These are phyloP conservation scores for Cantharis rufa DNA, from an alignment of 2,888 invertebrate genomes.

Conservation along the genomic window DNA sequence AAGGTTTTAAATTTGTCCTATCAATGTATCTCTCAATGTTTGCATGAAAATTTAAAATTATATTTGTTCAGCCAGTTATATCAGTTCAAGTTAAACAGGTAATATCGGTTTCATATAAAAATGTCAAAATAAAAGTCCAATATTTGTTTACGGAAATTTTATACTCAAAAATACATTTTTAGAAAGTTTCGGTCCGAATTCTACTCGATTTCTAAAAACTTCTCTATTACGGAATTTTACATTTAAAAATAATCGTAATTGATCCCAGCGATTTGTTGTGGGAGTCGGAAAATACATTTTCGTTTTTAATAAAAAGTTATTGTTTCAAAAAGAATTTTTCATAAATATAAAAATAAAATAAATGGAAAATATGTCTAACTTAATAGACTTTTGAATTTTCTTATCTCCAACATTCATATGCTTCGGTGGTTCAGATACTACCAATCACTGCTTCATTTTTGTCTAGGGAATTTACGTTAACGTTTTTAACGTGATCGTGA, in stretches of 20 bases:
- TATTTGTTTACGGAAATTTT: neutral
- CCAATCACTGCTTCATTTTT: constrained; percentile 9
- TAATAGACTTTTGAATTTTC: constrained; percentile 4
- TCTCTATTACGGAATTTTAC: neutral
- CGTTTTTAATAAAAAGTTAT: neutral
- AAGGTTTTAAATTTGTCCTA: neutral
- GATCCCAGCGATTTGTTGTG: neutral
- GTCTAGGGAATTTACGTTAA: neutral
- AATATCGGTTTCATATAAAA: neutral
- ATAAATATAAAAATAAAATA: neutral
- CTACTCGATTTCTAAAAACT: neutral
- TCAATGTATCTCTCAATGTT: neutral
- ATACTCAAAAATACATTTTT: neutral
- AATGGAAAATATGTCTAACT: neutral
- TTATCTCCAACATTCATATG: constrained; percentile 6
- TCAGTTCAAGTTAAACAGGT: neutral
- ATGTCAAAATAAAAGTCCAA: neutral
- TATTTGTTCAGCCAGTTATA: neutral
- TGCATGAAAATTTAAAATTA: neutral
- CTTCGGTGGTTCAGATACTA: neutral
- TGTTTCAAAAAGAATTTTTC: neutral
- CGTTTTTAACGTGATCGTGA: neutral
- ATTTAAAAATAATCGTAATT: neutral
- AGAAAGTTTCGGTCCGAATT: neutral
- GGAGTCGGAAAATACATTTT: neutral